Evolutionary conservation across 1,140 invertebrate species (phyloP), one percentile per base, ranked within the genome.

Genomic region (Thrips palmi): DNA sequence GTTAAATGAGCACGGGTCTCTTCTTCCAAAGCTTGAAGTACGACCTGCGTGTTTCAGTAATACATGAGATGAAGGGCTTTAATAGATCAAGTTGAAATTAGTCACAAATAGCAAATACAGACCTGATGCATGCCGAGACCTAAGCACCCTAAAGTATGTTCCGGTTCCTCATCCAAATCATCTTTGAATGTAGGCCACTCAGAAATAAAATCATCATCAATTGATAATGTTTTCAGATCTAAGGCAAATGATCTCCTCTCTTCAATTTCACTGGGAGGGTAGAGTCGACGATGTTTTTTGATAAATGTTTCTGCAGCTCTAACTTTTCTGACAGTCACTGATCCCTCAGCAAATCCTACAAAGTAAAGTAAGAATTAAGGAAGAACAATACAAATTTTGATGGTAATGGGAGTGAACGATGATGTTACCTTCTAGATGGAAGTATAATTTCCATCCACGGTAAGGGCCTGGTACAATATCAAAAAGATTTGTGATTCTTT

Each of bases 71-170:
- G 22, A 11, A 4, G 12, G 3, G 15, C 23, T 10, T 14, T 17
- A 27, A 11, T 4, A 6, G 5, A 11, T 25, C 10, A 17, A 30
- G 8, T 39, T 2, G 22, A 32, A 34, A 40, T 35, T 22, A 24
- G 33, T 21, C 27, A 7, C 30, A 39, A 24, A 15, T 17, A 15
- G 11, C 21, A 30, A 37, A 14, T 8, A 44, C 24, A 42, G 49
- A 75, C 69, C 56, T 81, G 70, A 61, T 84, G 71, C 55, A 82
- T 68, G 37, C 76, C 74, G 43, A 80, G 58, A 38, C 74, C 74
- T 19, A 86, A 52, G 46, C 71, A 70, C 36, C 66, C 65, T 18
- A 85, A 58, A 27, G 68, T 65, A 42, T 60, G 57, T 41, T 65
- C 60, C 10, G 80, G 74, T 42, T 65, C 66, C 36, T 74, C 67